Evolutionary conservation across 2,888 invertebrate genomes (phyloP), one percentile per base, ranked within the genome.

Genomic region (Mactromeris polynyma): DNA sequence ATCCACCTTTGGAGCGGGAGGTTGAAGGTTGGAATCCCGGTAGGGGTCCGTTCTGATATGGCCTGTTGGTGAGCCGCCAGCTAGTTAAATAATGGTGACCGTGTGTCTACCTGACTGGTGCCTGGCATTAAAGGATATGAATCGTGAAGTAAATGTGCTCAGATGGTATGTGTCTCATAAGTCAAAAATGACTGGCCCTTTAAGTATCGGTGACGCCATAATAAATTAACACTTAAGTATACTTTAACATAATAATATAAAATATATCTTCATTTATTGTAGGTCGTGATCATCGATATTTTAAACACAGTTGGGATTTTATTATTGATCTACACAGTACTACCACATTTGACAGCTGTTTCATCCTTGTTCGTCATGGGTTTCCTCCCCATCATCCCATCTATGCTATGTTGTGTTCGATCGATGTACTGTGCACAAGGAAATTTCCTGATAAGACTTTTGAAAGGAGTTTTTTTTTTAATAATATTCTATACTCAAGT

Each of bases 271-370:
- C 11, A 36, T 51, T 31, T 69, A 1, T 88, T 91, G 31, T 73
- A 93, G 93, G 86, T 90, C 17, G 38, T 90, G 26, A 1, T 90
- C 1, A 40, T 90, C 2, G 91, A 85, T 21, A 54, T 77, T n/a
- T 64, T 86, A 9, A 88, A 89, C 14, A 90, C 86, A 4, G 33
- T 80, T 36, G 86, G 92, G 14, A 82, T 86, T n/a, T 82, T 89
- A 26, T 89, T 95, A 31, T 91, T 96, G 17, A 90, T 96, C 17
- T 96, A 94, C 89, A 93, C 92, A 19, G 94, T 96, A n/a, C 86
- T 96, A 9, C 96, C 95, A n/a, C 79, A 73, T 4, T 80, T 90
- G 1, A 86, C 90, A 42, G 82, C 81, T 2, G 79, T 95, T 19
- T 92, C 94, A 9, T 94, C 94, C 11, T 80, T 94, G 26, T 89